phyloP scores from a whole-genome alignment of 2,113 vertebrate species.

The Casuarius casuarius region DNA sequence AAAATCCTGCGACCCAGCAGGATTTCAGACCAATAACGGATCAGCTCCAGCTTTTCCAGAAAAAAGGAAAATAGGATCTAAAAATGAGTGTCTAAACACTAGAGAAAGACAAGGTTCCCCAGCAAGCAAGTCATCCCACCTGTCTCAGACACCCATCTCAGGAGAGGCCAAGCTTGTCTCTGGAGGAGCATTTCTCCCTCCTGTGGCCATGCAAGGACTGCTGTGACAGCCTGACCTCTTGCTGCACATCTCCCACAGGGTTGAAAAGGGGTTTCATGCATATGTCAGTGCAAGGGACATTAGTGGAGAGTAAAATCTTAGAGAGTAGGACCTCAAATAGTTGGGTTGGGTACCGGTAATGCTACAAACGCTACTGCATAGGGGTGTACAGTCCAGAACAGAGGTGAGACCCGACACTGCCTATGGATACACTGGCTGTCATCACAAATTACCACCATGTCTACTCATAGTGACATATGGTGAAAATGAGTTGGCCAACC shows the following conservation, averaged over 20 bases:
- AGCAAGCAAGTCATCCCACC: background rate
- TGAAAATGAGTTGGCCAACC: background rate
- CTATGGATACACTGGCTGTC: background rate
- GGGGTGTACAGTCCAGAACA: background rate
- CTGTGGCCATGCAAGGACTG: background rate
- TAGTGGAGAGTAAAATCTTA: background rate
- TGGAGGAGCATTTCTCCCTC: background rate
- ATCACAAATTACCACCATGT: background rate
- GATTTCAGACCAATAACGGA: background rate
- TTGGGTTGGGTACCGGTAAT: background rate
- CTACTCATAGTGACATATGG: background rate
- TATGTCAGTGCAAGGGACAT: background rate
- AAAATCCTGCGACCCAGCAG: background rate
- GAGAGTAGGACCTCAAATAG: background rate
- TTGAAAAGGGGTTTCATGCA: background rate
- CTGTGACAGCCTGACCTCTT: background rate
- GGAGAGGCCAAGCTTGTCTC: background rate
- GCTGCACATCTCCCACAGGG: background rate
- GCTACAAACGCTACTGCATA: background rate
- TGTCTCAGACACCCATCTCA: background rate
- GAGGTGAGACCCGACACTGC: background rate
- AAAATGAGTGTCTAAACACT: background rate
- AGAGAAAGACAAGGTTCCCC: background rate
- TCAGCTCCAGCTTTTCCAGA: background rate
- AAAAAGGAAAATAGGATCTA: background rate